Evolutionary conservation across 2,113 vertebrate genomes (phyloP).

Genomic region (Ammospiza caudacuta): DNA sequence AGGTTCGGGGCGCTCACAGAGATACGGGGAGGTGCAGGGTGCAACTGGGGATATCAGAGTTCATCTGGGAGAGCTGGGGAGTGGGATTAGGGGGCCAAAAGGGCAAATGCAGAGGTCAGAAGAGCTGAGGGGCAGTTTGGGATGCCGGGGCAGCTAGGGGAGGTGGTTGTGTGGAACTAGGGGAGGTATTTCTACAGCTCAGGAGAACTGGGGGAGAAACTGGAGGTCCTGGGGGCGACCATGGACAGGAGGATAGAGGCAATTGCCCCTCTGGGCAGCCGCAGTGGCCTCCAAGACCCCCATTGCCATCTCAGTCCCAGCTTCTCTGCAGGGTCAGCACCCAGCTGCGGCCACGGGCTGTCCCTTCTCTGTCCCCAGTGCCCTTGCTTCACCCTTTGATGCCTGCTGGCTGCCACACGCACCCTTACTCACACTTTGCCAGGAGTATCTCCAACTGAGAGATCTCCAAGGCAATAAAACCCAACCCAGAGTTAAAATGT

Average conservation of each 20-base stretch:
- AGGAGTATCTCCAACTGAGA: neutral
- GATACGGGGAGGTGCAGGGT: neutral
- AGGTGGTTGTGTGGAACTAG: neutral
- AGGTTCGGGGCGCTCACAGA: neutral
- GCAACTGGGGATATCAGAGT: too few relatives aligned
- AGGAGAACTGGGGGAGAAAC: neutral
- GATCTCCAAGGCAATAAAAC: neutral
- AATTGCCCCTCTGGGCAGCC: rapidly evolving
- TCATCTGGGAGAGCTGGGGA: neutral
- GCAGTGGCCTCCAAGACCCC: neutral
- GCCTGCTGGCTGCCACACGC: rapidly evolving
- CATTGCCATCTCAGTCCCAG: neutral
- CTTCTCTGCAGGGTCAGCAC: neutral
- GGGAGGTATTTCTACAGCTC: neutral
- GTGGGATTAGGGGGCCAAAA: neutral
- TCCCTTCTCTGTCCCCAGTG: neutral
- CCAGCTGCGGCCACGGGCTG: too few relatives aligned
- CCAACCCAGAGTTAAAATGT: neutral
- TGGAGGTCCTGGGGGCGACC: neutral
- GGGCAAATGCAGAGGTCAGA: neutral
- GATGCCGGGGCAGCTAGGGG: too few relatives aligned
- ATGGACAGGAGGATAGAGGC: neutral
- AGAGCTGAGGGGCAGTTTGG: neutral
- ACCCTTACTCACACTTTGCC: neutral
- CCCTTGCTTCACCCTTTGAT: neutral